These are phyloP conservation scores for Sebastes jordani DNA, from an alignment of 2,797 vertebrate genomes.

Conservation along the genomic window DNA sequence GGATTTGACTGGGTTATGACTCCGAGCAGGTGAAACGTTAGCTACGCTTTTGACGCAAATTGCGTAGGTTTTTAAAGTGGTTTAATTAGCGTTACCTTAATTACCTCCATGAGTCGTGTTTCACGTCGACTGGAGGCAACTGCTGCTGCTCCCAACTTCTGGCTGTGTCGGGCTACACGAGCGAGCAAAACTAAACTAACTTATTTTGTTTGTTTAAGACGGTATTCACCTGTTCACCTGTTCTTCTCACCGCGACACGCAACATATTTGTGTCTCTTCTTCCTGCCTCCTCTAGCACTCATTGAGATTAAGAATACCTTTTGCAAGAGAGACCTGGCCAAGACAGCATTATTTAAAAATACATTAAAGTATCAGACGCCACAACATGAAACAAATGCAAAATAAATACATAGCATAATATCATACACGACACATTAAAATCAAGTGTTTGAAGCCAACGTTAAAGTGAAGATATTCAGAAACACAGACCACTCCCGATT, in stretches of 20 bases:
- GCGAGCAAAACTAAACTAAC: not conserved
- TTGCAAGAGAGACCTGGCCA: no score
- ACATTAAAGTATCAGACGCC: no score
- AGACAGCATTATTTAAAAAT: no score
- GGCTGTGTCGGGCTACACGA: fast-evolving
- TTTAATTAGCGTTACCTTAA: not conserved
- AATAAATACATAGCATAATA: no score
- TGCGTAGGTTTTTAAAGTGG: not conserved
- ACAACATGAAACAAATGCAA: no score
- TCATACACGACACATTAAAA: no score
- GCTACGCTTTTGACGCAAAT: not conserved
- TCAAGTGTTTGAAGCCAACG: no score
- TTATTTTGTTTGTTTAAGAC: not conserved
- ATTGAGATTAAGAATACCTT: no score
- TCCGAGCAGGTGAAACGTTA: not conserved
- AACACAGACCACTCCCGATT: no score
- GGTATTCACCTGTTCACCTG: not conserved
- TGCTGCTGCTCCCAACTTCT: not conserved
- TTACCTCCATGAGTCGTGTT: not conserved
- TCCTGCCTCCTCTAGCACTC: not conserved
- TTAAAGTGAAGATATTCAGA: no score
- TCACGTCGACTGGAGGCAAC: not conserved
- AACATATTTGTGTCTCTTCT: not conserved
- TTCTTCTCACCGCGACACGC: not conserved
- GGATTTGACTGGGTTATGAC: not conserved